Conservation (phyloP, 2,888 invertebrate genomes). For the Syritta pipiens region DNA sequence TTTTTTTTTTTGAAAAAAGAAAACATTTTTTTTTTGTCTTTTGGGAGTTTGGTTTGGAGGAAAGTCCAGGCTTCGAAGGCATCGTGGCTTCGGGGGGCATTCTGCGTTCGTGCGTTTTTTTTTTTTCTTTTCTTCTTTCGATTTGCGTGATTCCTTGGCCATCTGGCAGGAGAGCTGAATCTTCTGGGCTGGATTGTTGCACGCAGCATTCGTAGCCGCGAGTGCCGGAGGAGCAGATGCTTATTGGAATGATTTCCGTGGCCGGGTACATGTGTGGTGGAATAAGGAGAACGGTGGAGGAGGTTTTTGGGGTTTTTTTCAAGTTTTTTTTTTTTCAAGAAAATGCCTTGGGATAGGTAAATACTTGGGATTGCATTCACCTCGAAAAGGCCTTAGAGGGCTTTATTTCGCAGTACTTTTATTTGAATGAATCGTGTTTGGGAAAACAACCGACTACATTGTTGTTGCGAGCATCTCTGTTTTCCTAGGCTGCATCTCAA, state of each 20-base stretch:
- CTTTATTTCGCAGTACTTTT: no score
- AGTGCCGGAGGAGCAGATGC: slow-evolving; percentile 59
- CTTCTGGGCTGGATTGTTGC: no score
- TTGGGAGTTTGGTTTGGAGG: slow-evolving; percentile 3
- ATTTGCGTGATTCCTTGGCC: slow-evolving; percentile 56
- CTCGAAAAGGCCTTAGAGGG: no score
- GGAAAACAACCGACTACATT: no score
- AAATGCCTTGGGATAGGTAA: no score
- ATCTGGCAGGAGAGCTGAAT: slow-evolving; percentile 64
- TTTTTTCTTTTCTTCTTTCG: slow-evolving; percentile 7
- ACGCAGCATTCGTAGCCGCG: slow-evolving; percentile 54
- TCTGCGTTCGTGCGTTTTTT: not conserved
- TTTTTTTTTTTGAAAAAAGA: not conserved
- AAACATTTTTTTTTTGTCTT: not conserved
- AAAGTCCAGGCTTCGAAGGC: slow-evolving; percentile 37
- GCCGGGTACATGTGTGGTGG: not conserved
- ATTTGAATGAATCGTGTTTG: no score
- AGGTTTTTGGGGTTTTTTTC: not conserved
- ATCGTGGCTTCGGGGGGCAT: slow-evolving; percentile 36
- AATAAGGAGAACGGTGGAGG: no score
- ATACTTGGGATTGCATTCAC: no score
- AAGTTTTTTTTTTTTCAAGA: not conserved
- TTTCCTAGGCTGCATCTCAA: no score
- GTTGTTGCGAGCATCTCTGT: no score
- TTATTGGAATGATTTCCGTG: slow-evolving; percentile 35